Conservation (phyloP, 2,113 vertebrate species). For the Limanda limanda region DNA sequence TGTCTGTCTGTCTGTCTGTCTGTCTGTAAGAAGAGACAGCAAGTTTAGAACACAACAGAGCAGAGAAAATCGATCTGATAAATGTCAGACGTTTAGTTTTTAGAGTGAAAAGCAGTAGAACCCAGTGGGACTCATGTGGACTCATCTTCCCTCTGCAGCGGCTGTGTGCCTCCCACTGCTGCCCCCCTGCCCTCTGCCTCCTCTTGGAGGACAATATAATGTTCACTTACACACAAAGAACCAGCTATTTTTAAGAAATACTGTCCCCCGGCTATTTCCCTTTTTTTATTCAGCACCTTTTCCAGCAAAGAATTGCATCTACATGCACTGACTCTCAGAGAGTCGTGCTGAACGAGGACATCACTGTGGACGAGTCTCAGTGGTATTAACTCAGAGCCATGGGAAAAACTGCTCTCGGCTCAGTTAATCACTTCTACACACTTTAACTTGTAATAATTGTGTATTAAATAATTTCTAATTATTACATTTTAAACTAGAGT, state of each 20-base stretch:
- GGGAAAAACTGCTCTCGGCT: not conserved
- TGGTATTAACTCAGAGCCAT: not conserved
- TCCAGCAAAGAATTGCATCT: conserved; percentile 17
- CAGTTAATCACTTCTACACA: too few species aligned
- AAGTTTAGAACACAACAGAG: too few species aligned
- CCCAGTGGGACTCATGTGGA: not conserved
- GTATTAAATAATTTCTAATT: too few species aligned
- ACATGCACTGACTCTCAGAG: conserved; percentile 17
- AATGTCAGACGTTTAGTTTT: not conserved
- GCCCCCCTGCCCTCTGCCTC: not conserved
- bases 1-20: too few species aligned
- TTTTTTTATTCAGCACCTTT: conserved; percentile 19
- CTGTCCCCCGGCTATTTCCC: conserved; percentile 19
- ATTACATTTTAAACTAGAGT: too few species aligned
- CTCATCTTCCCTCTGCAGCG: not conserved
- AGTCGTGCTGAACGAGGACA: not conserved
- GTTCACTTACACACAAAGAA: conserved; percentile 29
- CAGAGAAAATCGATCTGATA: not conserved
- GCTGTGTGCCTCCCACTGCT: not conserved
- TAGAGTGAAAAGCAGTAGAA: not conserved
- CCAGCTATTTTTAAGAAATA: conserved; percentile 24
- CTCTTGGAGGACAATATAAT: conserved; percentile 4
- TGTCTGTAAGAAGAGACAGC: too few species aligned
- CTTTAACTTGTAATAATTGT: too few species aligned
- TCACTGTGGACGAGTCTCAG: not conserved